Conservation (phyloP, 2,113 vertebrate genomes). For the Oryzias celebensis region DNA sequence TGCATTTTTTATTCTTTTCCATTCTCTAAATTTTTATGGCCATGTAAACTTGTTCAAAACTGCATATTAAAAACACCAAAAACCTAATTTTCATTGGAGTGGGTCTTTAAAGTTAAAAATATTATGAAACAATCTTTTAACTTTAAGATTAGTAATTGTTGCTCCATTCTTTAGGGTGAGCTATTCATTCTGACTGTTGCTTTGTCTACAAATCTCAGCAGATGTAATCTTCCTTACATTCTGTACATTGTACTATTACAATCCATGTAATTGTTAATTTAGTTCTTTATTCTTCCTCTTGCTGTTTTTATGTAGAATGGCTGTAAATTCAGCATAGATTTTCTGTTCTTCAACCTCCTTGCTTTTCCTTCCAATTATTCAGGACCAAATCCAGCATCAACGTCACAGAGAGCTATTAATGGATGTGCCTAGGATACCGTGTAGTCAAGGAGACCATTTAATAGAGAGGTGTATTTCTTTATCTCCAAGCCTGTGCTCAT, state of each 20-base stretch:
- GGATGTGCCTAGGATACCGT: slow-evolving; percentile 62
- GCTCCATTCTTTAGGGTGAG: no score
- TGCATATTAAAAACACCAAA: no score
- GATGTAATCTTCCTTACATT: slow-evolving; percentile 20
- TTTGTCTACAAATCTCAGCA: slow-evolving; percentile 40
- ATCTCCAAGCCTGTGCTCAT: slow-evolving; percentile 16
- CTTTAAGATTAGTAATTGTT: no score
- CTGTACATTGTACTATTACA: slow-evolving; percentile 15
- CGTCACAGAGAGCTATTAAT: slow-evolving; percentile 68
- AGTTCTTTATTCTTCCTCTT: slow-evolving; percentile 8
- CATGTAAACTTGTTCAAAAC: no score
- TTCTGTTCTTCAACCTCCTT: slow-evolving; percentile 28
- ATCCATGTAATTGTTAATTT: slow-evolving; percentile 24
- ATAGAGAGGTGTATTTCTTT: slow-evolving; percentile 43
- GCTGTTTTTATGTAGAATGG: slow-evolving; percentile 8
- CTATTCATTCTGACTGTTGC: slow-evolving; percentile 4
- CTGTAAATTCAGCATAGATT: slow-evolving; percentile 12
- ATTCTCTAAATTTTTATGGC: no score
- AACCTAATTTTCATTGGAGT: no score
- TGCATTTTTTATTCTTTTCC: no score
- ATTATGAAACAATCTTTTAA: no score
- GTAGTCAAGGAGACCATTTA: slow-evolving; percentile 72
- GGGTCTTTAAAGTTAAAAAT: no score
- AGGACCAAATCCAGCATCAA: slow-evolving; percentile 42
- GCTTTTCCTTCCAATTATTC: slow-evolving; percentile 37